Base-by-base conservation (phyloP, 2,888 invertebrate genomes). In the Drosophila imparisetae region DNA sequence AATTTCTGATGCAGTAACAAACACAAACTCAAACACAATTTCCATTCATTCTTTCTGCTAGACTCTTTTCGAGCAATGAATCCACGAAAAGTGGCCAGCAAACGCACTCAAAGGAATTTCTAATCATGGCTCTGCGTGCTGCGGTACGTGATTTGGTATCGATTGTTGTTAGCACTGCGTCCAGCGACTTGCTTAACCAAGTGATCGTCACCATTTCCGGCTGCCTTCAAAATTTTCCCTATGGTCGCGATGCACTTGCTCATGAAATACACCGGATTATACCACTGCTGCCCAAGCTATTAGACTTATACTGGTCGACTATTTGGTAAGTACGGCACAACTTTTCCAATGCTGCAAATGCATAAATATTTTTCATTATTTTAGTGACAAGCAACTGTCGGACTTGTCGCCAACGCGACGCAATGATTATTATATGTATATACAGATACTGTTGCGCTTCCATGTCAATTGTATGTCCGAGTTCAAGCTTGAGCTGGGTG, bases 401-500 rank as follows among this genome's bases (percentile, higher is more conserved):
- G 55, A 62, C 0, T 36, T 80, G 0, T 93, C 93, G 3, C 93
- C 93, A n/a, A 91, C 93, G 0, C 80, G 86, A 1, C 89, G 91
- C 66, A 93, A 93, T 72, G 92, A 93, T 53, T 82, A 90, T 40
- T 92, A 91, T 54, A 54, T 90, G 0, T 92, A 90, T 69, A 89
- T 93, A 11, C 93, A 94, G 75, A 93, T 93, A 79, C 75, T 92
- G n/a, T 76, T 93, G n/a, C 92, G 93, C 34, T 91, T 93, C 30
- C 75, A 93, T 34, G 89, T 94, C 21, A 90, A 92, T 3, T 86
- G 93, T 27, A 74, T 93, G 15, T 93, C 93, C 74, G 93, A 93
- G 73, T 93, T 91, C 81, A 72, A 91, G 49, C 91, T 94, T 66
- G 91, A 92, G 1, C 58, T 88, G 18, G 63, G 45, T 18, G 10